Evolutionary conservation across 2,797 vertebrate species (phyloP), one percentile per base, ranked within the genome.

Genomic region (Erethizon dorsatum): DNA sequence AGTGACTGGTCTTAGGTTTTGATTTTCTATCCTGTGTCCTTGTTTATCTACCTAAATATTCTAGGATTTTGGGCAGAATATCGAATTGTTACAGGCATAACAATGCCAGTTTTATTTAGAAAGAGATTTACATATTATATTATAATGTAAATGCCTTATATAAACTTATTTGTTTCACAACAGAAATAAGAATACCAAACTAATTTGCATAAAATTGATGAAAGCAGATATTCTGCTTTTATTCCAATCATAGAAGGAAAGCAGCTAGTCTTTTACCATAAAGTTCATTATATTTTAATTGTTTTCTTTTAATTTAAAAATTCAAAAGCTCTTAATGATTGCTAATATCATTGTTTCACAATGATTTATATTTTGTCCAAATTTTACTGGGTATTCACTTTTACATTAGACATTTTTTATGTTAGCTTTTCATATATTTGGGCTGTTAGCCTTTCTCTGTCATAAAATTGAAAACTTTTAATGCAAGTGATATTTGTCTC

Each of bases 151-250:
- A 69, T 45, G 37, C 2, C 2, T 47, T 45, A 6, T 69, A 69
- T 69, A 24, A 47, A 45, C 50, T 65, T 41, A 7, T 41, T 41
- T 75, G 71, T 18, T 41, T 75, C 41, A 28, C 24, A 28, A 75
- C 0, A 7, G n/a, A n/a, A n/a, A n/a, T 6, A 57, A 22, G 5
- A 2, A 57, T 20, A 61, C 9, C 0, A 59, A 5, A 52, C 7
- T 75, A 24, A 75, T 84, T 75, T 52, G 6, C 52, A 52, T 84
- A 31, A 75, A n/a, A 61, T 52, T 75, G 11, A 6, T 83, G 7
- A 59, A 12, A 20, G 13, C 26, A 26, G 65, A 59, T 50, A 50
- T 6, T 24, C n/a, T 59, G 13, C 26, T 31, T 47, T 33, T 50
- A 2, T 50, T 1, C 13, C 26, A 28, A 22, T 22, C 12, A 2